Conservation (phyloP, 1,140 invertebrate species). For the Liolophura sinensis region DNA sequence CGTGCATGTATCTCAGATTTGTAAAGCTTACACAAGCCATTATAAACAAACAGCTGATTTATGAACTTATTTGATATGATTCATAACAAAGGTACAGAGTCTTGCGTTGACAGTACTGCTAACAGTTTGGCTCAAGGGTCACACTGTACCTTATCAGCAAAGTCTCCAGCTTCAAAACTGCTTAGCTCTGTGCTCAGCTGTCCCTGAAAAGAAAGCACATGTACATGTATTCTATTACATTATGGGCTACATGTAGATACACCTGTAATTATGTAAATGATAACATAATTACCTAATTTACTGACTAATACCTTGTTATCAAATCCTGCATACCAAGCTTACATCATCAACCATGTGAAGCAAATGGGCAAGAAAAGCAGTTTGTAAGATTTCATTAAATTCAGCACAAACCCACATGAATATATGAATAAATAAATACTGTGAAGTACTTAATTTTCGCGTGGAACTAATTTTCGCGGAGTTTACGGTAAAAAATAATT, state of each 20-base stretch:
- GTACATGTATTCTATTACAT: neutral
- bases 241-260: slow-evolving; percentile 4
- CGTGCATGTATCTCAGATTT: too few relatives aligned
- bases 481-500: too few relatives aligned
- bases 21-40: too few relatives aligned
- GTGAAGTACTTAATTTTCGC: too few relatives aligned
- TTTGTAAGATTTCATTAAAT: too few relatives aligned
- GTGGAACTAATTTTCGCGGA: too few relatives aligned
- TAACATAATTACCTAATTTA: neutral
- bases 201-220: slow-evolving; percentile 39
- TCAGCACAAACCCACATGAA: too few relatives aligned
- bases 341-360: slow-evolving; percentile 13
- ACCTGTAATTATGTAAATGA: neutral
- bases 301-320: slow-evolving; percentile 17
- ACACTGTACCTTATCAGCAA: slow-evolving; percentile 57
- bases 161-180: slow-evolving; percentile 60
- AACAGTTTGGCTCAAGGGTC: slow-evolving; percentile 9
- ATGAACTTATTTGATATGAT: too few relatives aligned
- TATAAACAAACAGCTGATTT: too few relatives aligned
- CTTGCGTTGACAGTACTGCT: too few relatives aligned
- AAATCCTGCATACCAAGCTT: slow-evolving; percentile 21
- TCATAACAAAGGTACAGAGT: too few relatives aligned
- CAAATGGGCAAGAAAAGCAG: slow-evolving; percentile 10
- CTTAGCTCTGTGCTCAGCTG: slow-evolving; percentile 55
- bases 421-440: too few relatives aligned